These are phyloP conservation scores for Sebastolobus alascanus DNA, from an alignment of 2,797 vertebrate genomes.

Conservation along the genomic window DNA sequence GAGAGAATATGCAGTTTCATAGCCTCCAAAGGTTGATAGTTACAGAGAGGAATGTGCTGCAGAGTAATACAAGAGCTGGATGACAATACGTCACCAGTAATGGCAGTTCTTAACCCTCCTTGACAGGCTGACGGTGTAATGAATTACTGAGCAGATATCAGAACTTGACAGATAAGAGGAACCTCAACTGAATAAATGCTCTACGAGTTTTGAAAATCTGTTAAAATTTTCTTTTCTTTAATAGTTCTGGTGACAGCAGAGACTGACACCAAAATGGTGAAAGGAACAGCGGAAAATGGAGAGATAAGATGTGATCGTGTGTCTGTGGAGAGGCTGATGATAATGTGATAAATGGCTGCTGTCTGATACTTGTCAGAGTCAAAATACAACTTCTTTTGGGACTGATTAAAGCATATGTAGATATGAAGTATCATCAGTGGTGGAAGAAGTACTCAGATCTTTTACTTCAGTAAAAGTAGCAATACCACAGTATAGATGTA, in stretches of 20 bases:
- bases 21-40: constrained; percentile 40
- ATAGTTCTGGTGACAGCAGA: constrained; percentile 3
- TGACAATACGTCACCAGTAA: constrained; percentile 42
- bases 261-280: background rate
- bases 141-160: constrained; percentile 52
- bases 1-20: constrained; percentile 43
- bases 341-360: constrained; percentile 33
- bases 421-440: background rate
- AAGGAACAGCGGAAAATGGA: background rate
- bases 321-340: background rate
- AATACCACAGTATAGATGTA: background rate
- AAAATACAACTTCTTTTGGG: constrained; percentile 21
- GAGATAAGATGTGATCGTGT: constrained; percentile 3
- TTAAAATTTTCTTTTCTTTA: constrained; percentile 24
- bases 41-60: constrained; percentile 31
- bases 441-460: background rate
- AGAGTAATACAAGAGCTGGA: constrained; percentile 27
- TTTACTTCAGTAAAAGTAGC: background rate
- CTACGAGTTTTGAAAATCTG: constrained; percentile 2
- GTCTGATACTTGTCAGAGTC: constrained; percentile 23
- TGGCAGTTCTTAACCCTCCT: constrained; percentile 31
- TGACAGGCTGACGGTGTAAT: constrained; percentile 56
- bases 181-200: constrained; percentile 45
- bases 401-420: background rate
- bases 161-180: constrained; percentile 59